Base-by-base conservation (phyloP, 2,797 vertebrate species). In the Sebastes taczanowskii region DNA sequence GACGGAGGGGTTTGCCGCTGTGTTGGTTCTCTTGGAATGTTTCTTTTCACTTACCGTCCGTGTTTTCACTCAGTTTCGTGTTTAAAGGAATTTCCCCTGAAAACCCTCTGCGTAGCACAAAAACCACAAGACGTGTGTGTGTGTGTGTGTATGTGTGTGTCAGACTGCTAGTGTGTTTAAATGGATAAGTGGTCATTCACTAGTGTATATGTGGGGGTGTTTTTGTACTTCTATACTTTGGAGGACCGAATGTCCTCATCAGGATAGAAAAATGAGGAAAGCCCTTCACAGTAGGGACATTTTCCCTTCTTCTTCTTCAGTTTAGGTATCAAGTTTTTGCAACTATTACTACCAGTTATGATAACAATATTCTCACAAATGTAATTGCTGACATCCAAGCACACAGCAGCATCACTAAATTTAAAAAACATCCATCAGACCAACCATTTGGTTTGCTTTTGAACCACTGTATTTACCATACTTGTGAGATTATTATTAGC, bases 71-170 rank as follows among this genome's bases (percentile, higher is more conserved):
- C 11, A 70, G 92, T 91, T 88, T 91, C 79, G 84, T 90, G 83
- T 92, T 93, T 80, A 85, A 86, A 92, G 87, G 87, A 92, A 92
- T 93, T 94, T 93, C 91, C 91, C 88, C 69, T 73, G 77, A 91
- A 91, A 93, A 83, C 72, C 66, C 69, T 83, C 38, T 66, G 78
- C 10, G 46, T 79, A 79, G 76, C 81, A 77, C 64, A 78, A 59
- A 85, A 90, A 80, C 80, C 85, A 81, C 89, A 87, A 64, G 53
- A 55, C 18, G 65, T 25, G 53, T 9, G 65, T 23, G 23, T 23
- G 27, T 27, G 27, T 27, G 66, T 55, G 62, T 22, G 53, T 9
- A 7, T 35, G 14, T 59, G 65, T 52, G 56, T 56, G 61, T 66
- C n/a, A 23, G 76, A 60, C 58, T 46, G 29, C 8, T 35, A 7